phyloP scores from a whole-genome alignment of 1,140 invertebrate genomes.

The Platyura marginata region DNA sequence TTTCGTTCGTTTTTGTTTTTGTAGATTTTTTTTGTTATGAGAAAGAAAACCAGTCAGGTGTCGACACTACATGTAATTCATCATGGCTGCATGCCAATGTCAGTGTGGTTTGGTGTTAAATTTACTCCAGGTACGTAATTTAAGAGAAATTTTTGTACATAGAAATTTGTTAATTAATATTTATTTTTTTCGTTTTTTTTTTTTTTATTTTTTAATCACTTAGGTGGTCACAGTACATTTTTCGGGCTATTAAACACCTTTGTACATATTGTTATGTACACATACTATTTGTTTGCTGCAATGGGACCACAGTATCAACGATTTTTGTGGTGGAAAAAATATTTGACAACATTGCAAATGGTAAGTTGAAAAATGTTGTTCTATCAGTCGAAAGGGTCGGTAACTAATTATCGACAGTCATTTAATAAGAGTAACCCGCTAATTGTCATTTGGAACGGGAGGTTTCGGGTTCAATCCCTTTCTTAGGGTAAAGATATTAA shows the following conservation, averaged over 20 bases:
- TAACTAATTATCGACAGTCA: too few species aligned
- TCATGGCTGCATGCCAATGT: slow-evolving; percentile 91
- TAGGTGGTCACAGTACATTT: slow-evolving; percentile 70
- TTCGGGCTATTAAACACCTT: slow-evolving; percentile 75
- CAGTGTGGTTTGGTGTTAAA: slow-evolving; percentile 91
- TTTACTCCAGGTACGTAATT: slow-evolving; percentile 69
- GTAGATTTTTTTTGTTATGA: slow-evolving; percentile 81
- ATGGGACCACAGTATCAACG: slow-evolving; percentile 64
- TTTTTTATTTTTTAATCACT: slow-evolving; percentile 3
- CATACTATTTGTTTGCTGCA: slow-evolving; percentile 45
- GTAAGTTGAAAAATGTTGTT: too few species aligned
- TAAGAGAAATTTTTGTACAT: too few species aligned
- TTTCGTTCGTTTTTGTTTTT: slow-evolving; percentile 16
- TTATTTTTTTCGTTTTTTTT: not conserved
- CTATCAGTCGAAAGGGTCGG: too few species aligned
- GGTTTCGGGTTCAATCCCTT: too few species aligned
- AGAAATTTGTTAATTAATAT: not conserved
- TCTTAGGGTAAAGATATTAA: too few species aligned
- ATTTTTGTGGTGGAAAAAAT: slow-evolving; percentile 87
- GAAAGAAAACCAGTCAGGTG: slow-evolving; percentile 86
- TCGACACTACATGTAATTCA: slow-evolving; percentile 89
- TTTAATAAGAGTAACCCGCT: too few species aligned
- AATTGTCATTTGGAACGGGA: too few species aligned
- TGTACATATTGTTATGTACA: slow-evolving; percentile 50
- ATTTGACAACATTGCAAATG: slow-evolving; percentile 75